Base-by-base conservation (phyloP, 1,140 invertebrate species). In the Eriosoma lanigerum region DNA sequence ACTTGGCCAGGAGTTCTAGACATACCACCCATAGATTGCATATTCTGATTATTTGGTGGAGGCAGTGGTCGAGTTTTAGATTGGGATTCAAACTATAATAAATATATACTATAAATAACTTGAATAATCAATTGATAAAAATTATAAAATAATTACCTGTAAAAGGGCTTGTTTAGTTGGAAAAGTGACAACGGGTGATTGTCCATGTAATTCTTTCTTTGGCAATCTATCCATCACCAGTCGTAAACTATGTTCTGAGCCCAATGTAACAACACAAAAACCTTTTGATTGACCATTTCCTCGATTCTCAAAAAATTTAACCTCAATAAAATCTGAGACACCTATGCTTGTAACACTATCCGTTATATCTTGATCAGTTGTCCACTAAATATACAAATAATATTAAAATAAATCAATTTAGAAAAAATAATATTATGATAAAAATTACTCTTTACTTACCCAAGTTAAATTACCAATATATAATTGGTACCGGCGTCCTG, bases 201-300 rank as follows among this genome's bases (percentile, higher is more conserved):
- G 96, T 38, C 97, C 97, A 86, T 99, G 95, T 17, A 99, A 88
- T 84, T 98, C 96, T 85, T 95, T 96, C 85, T 97, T 96, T 0
- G 94, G 92, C 56, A 99, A 88, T 82, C 95, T 91, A 78, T 99
- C 97, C 89, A 99, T 91, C 58, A 96, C 93, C 81, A 92, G 88
- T 81, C 95, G 90, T 84, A 96, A 91, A 82, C 97, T 98, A 81
- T 90, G 89, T 84, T 99, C 97, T 0, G 96, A 98, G 17, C 93
- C 94, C 66, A 98, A 88, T 3, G 94, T 94, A 82, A 98, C 91
- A 21, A 96, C 92, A 86, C 96, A 97, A 86, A 97, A 97, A 58
- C 98, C 98, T 89, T 99, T 99, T 0, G 96, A 98, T 86, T 99
- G 98, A 38, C 98, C 98, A 89, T 99, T 99, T 15, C 95, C 94